Evolutionary conservation across 2,888 invertebrate species (phyloP), one percentile per base, ranked within the genome.

Genomic region (Tanytarsus gracilentus): DNA sequence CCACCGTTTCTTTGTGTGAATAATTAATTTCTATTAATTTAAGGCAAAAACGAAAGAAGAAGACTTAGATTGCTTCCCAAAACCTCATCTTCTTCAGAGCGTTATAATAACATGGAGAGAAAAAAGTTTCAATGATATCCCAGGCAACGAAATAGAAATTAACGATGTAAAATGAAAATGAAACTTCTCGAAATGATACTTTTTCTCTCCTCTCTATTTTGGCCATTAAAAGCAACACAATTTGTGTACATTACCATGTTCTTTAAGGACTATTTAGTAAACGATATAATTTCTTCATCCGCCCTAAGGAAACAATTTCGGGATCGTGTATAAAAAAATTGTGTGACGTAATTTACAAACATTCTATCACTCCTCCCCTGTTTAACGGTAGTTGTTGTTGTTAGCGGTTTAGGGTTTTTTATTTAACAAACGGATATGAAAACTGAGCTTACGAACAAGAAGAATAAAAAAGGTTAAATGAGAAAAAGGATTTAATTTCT

Each of bases 21-120:
- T 48, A 48, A 48, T 18, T 48, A 48, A 48, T 48, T 48, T 48
- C 48, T 8, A 48, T 48, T 48, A 48, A 48, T 48, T 48, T 39
- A 39, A 39, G n/a, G 11, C 7, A 6, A 6, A 30, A 9, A 9
- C 30, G 30, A 30, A n/a, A n/a, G n/a, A 14, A 39, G 40, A 39
- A 39, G n/a, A n/a, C 40, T 18, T 9, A 48, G 18, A 48, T 48
- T 48, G 16, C 48, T 48, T 48, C 48, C 21, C n/a, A 23, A 48
- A 48, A 48, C 48, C 48, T 48, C 48, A 48, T 48, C 18, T 48
- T 48, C 11, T 23, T 48, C 21, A 11, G 3, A 4, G 16, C n/a
- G 18, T 18, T 18, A 48, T 48, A 18, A 23, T 11, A 48, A 18
- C 14, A 48, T 6, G n/a, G n/a, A 40, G n/a, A 14, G 11, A 9